phyloP scores from a whole-genome alignment of 2,797 vertebrate species.

The Carapus acus region DNA sequence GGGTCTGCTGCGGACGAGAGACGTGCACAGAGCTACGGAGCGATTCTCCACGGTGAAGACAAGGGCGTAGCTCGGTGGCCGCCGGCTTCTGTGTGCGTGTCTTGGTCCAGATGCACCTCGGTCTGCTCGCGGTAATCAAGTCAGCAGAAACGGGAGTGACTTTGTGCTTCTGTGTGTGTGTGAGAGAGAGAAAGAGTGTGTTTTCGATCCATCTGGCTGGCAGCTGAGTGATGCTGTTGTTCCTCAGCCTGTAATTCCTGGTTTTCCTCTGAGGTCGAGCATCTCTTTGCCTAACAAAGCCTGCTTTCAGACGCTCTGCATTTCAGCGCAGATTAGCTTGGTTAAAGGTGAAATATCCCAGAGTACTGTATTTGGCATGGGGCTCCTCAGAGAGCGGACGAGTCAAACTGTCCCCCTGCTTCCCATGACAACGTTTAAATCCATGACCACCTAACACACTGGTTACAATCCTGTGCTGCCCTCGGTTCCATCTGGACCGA shows the following conservation, averaged over 20 bases:
- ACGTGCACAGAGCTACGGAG: not conserved
- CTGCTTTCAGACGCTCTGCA: constrained; percentile 27
- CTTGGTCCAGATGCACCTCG: constrained; percentile 43
- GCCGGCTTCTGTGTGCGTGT: constrained; percentile 41
- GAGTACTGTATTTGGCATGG: constrained; percentile 1
- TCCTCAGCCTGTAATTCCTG: constrained; percentile 34
- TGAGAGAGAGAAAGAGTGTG: not conserved
- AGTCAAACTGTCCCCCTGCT: not conserved
- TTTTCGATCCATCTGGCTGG: constrained; percentile 44
- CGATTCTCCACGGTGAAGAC: constrained; percentile 37
- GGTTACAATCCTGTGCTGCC: too few species aligned
- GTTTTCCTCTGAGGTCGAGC: constrained; percentile 36
- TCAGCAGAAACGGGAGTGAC: constrained; percentile 17
- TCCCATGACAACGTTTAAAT: constrained; percentile 16
- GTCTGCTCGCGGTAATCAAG: constrained; percentile 14
- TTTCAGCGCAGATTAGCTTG: not conserved
- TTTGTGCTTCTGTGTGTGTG: not conserved
- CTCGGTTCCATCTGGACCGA: too few species aligned
- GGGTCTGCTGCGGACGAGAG: too few species aligned
- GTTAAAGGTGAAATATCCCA: constrained; percentile 10
- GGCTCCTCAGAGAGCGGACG: constrained; percentile 13
- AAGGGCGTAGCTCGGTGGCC: constrained; percentile 33
- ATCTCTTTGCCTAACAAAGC: constrained; percentile 32
- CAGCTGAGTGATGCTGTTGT: constrained; percentile 49
- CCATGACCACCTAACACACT: constrained; percentile 26